Evolutionary conservation across 2,888 invertebrate species (phyloP).

Genomic region (Pomacea canaliculata): DNA sequence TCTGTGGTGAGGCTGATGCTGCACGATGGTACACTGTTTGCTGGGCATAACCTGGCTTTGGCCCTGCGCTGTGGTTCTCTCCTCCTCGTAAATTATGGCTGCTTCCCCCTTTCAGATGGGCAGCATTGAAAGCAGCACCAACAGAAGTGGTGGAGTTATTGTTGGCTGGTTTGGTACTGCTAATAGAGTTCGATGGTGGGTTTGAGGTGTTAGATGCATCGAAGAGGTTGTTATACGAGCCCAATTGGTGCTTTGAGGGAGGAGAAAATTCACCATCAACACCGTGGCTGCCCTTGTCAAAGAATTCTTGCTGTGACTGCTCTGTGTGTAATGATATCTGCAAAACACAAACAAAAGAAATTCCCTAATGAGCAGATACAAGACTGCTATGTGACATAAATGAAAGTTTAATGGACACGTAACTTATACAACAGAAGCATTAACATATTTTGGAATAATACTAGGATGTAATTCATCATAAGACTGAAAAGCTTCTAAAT

Average conservation of each 20-base stretch:
- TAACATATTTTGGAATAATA: no score
- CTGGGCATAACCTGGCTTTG: neutral
- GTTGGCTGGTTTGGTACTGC: neutral
- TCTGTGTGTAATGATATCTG: constrained; percentile 36
- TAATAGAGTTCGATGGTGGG: neutral
- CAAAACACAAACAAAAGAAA: constrained; percentile 3
- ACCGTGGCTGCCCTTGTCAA: constrained; percentile 48
- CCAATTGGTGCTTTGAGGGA: constrained; percentile 47
- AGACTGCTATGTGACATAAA: no score
- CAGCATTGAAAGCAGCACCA: constrained; percentile 40
- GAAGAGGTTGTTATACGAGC: constrained; percentile 65
- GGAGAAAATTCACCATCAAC: constrained; percentile 51
- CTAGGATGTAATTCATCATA: no score
- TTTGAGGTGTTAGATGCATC: constrained; percentile 33
- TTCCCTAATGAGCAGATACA: neutral
- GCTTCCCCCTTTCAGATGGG: constrained; percentile 27
- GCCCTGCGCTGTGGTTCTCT: constrained; percentile 23
- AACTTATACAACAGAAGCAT: no score
- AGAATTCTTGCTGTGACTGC: constrained; percentile 48
- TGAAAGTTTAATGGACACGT: no score
- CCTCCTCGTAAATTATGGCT: constrained; percentile 26
- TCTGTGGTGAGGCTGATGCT: constrained; percentile 33
- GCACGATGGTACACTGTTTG: constrained; percentile 23
- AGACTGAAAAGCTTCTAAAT: no score
- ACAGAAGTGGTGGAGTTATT: constrained; percentile 35